phyloP scores from a whole-genome alignment of 23 tunicate genomes.

The Ciona savignyi region DNA sequence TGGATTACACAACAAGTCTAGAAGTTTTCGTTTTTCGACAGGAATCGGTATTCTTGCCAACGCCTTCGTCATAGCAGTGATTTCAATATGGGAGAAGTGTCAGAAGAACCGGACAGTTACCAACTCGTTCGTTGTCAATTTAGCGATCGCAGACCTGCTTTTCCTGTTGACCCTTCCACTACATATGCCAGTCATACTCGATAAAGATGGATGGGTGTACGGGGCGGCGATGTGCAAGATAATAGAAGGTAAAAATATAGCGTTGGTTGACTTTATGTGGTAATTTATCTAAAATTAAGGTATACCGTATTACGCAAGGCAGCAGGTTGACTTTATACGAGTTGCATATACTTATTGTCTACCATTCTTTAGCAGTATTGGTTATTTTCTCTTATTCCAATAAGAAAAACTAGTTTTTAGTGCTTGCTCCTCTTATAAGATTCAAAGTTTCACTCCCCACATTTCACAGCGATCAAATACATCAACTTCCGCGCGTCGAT shows the following conservation, averaged over 20 bases:
- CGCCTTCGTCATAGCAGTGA: slow-evolving; percentile 43
- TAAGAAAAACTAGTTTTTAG: too few species aligned
- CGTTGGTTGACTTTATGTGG: too few species aligned
- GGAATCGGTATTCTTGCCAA: slow-evolving; percentile 76
- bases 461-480: slow-evolving; percentile 54
- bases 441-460: too few species aligned
- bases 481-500: slow-evolving; percentile 75
- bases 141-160: slow-evolving; percentile 80
- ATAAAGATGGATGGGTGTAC: slow-evolving; percentile 23
- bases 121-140: slow-evolving; percentile 54
- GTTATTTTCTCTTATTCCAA: too few species aligned
- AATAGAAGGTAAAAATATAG: slow-evolving; percentile 56
- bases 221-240: slow-evolving; percentile 43
- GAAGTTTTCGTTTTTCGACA: too few species aligned
- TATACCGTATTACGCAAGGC: too few species aligned
- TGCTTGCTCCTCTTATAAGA: too few species aligned
- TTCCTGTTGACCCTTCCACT: slow-evolving; percentile 62
- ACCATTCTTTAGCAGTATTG: too few species aligned
- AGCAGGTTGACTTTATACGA: too few species aligned
- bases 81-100: slow-evolving; percentile 49
- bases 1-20: too few species aligned
- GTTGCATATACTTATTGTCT: too few species aligned
- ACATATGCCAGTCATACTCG: slow-evolving; percentile 42
- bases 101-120: slow-evolving; percentile 66
- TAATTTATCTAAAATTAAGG: too few species aligned